Percentiles rank a stretch among this genome's conserved stretches.
Evolutionary conservation across 2,113 vertebrate species (phyloP).

Genomic region (Zingel zingel): DNA sequence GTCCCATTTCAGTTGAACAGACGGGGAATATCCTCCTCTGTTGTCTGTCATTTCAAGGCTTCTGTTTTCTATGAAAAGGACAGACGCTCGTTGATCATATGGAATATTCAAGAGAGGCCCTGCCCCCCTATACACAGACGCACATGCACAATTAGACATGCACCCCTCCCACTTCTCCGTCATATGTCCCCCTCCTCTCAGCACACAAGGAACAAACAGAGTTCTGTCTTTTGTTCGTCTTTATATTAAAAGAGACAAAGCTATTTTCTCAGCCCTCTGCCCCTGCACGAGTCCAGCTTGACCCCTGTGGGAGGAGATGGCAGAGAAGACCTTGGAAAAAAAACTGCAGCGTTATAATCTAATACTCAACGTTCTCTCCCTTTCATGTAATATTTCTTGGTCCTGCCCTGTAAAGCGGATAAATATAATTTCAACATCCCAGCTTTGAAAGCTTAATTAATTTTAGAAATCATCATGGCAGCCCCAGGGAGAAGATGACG

Average conservation of each 20-base stretch:
- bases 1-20: slow-evolving; percentile 39
- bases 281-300: slow-evolving; percentile 61
- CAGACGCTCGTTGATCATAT: slow-evolving; percentile 78
- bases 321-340: slow-evolving; percentile 40
- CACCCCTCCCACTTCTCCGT: slow-evolving; percentile 67
- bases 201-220: slow-evolving; percentile 66
- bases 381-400: slow-evolving; percentile 53
- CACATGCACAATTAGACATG: slow-evolving; percentile 67
- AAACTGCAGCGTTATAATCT: slow-evolving; percentile 42
- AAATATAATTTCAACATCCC: slow-evolving; percentile 68
- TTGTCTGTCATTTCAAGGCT: slow-evolving; percentile 45
- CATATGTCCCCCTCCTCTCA: slow-evolving; percentile 40
- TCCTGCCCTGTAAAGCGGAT: slow-evolving; percentile 59
- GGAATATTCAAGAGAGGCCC: slow-evolving; percentile 73
- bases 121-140: slow-evolving; percentile 45
- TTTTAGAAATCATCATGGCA: slow-evolving; percentile 56
- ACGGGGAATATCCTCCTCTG: slow-evolving; percentile 23
- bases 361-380: slow-evolving; percentile 35
- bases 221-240: slow-evolving; percentile 77
- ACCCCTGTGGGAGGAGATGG: slow-evolving; percentile 59
- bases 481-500: slow-evolving; percentile 43
- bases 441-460: slow-evolving; percentile 69
- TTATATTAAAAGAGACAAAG: slow-evolving; percentile 72
- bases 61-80: slow-evolving; percentile 73
- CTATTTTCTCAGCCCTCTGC: slow-evolving; percentile 65